Evolutionary conservation across 92 coral and sea anemone genomes (phyloP), one percentile per base, ranked within the genome.

Genomic region (Plumapathes pennacea): DNA sequence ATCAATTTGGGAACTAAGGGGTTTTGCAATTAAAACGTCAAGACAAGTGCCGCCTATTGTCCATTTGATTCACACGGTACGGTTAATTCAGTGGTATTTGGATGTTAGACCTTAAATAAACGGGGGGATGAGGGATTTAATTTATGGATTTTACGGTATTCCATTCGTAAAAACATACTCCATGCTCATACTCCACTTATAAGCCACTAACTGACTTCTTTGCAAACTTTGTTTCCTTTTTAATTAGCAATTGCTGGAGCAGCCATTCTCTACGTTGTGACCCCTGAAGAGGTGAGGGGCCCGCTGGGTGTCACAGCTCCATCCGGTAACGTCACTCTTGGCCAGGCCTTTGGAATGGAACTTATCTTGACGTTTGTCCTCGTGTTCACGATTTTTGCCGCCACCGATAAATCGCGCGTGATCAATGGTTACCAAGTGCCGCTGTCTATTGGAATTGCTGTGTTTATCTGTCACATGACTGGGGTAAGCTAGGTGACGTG

Each of bases 401-500:
- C 68, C 23, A 78, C 83, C 3, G 97, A 90, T 48, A 79, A 90
- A 2, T 69, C 52, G 31, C 70, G 97, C 37, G 50, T 64, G 38
- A 58, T 64, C 66, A 64, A 83, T 2, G 97, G 89, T 0, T 87
- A 78, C 47, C 95, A 95, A 38, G 77, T 78, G 48, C 97, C 97
- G 76, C 85, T 90, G 80, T 78, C 89, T 59, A 83, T 90, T 33
- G 97, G 97, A 11, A 54, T 90, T 37, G 85, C 82, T 23, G 85
- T 78, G 29, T 67, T 81, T 64, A 80, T 82, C 17, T 59, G 71
- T 32, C 88, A 74, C 37, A 60, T 67, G n/a, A 47, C 70, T 33
- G 76, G 89, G 60, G 95, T 85, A 55, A 73, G 77, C 8, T 8
- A 34, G 40, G 9, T n/a, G n/a, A n/a, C n/a, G n/a, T n/a, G n/a